Percentiles rank a stretch among this genome's conserved stretches.
Evolutionary conservation across 2,888 invertebrate genomes (phyloP).

Genomic region (Amblyteles armatorius): DNA sequence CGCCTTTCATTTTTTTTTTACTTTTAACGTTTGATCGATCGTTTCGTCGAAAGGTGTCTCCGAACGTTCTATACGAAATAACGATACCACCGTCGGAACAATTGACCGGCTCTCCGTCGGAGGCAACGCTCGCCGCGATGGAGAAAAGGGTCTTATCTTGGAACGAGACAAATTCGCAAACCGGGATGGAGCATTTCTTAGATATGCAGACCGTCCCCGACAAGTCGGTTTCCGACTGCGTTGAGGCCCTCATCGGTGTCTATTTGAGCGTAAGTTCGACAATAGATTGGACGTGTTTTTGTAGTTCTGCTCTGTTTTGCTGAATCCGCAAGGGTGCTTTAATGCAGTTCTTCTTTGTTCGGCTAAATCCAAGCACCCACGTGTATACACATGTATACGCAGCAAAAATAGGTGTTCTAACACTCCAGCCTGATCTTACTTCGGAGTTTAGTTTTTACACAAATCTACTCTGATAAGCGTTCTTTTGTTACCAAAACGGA

Average conservation of each 20-base stretch:
- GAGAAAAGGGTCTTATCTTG: slow-evolving; percentile 74
- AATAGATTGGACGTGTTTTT: no score
- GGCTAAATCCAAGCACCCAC: no score
- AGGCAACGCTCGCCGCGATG: slow-evolving; percentile 79
- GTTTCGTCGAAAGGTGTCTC: slow-evolving; percentile 82
- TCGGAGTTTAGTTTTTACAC: no score
- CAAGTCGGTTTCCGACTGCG: slow-evolving; percentile 92
- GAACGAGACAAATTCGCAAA: slow-evolving; percentile 82
- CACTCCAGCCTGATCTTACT: no score
- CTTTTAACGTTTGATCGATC: slow-evolving; percentile 56
- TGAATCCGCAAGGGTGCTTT: no score
- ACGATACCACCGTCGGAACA: slow-evolving; percentile 84
- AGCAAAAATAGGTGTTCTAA: no score
- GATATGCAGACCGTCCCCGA: slow-evolving; percentile 86
- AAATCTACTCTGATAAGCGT: no score
- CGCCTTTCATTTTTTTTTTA: not conserved
- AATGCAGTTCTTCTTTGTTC: no score
- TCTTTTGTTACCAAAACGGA: no score
- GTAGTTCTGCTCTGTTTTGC: no score
- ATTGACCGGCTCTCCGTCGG: slow-evolving; percentile 82
- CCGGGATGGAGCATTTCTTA: slow-evolving; percentile 85
- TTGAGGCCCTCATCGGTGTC: slow-evolving; percentile 94
- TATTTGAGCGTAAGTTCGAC: slow-evolving; percentile 86
- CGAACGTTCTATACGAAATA: slow-evolving; percentile 85
- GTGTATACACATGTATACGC: no score